Evolutionary conservation across 1,140 invertebrate species (phyloP), one percentile per base, ranked within the genome.

Genomic region (Octopus sinensis): DNA sequence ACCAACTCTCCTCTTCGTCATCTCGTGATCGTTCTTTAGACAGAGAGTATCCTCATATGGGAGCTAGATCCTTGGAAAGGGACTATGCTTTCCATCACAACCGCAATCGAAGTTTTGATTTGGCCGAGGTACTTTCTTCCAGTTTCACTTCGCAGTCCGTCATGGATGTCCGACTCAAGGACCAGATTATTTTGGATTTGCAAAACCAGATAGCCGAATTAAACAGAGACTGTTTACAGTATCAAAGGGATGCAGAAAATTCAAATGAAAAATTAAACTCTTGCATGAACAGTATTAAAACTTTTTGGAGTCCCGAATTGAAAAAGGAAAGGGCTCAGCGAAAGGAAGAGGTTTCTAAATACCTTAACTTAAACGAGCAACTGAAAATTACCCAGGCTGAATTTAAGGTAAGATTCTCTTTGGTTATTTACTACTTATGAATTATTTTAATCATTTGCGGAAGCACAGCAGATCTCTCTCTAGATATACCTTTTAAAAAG

Each of bases 201-300:
- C 97, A 98, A 91, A 94, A 95, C 86, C 96, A 98, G 92, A 97
- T 98, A 90, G 95, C 95, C 85, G 97, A 99, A 90, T 92, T 98
- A 82, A 97, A 98, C 89, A 93, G 96, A n/a, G 97, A 99, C 91
- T 94, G 98, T 88, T 95, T 95, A n/a, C 96, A 96, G 90, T 92
- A 99, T 73, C 98, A 98, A 91, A 96, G 97, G 88, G 98, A 99
- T 89, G 93, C 99, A 85, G 97, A 99, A 91, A 92, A 97, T 84
- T 98, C 97, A 82, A 98, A 98, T 91, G 97, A 99, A 91, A 99
- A 99, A 91, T 92, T 99, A 83, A 97, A 96, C 88, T 98, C 97
- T 88, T 97, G 96, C 87, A 99, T 99, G 97, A 97, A 99, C 91
- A 97, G 96, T 91, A 99, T 99, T 89, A 99, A 99, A 92, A 99